Percentiles rank a stretch among this genome's conserved stretches.
phyloP scores from a whole-genome alignment of 2,113 vertebrate species.

The Balaeniceps rex region DNA sequence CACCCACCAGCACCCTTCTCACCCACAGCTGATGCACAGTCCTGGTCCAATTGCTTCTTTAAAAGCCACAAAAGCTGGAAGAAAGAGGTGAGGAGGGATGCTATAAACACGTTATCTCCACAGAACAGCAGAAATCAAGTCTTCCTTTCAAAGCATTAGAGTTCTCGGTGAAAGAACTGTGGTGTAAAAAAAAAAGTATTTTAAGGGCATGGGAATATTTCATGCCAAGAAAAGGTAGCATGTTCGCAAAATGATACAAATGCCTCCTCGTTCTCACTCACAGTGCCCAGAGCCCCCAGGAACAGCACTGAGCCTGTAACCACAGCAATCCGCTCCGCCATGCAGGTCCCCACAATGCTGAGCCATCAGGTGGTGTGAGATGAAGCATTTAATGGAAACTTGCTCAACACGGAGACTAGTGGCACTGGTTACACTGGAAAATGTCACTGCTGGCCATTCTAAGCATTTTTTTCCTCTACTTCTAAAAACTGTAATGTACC shows the following conservation, averaged over 20 bases:
- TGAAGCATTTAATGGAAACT: not conserved
- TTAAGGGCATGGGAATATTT: not conserved
- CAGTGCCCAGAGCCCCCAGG: not conserved
- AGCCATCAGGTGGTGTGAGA: not conserved
- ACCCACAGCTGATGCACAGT: not conserved
- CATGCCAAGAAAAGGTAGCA: not conserved
- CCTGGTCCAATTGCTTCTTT: not conserved
- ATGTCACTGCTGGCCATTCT: not conserved
- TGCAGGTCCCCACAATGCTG: fast-evolving
- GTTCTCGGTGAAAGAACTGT: not conserved
- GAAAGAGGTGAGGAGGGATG: not conserved
- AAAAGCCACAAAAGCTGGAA: not conserved
- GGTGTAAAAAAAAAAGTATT: not conserved
- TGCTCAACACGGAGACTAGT: not conserved
- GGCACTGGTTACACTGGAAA: not conserved
- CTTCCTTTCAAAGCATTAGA: not conserved
- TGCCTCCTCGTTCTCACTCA: not conserved
- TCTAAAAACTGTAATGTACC: not conserved
- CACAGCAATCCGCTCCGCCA: not conserved
- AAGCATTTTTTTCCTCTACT: not conserved
- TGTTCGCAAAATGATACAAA: not conserved
- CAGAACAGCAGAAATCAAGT: not conserved
- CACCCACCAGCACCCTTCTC: not conserved
- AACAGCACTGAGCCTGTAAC: not conserved
- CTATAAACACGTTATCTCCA: not conserved